Conservation (phyloP, 2,888 invertebrate species). For the Leucoma salicis region DNA sequence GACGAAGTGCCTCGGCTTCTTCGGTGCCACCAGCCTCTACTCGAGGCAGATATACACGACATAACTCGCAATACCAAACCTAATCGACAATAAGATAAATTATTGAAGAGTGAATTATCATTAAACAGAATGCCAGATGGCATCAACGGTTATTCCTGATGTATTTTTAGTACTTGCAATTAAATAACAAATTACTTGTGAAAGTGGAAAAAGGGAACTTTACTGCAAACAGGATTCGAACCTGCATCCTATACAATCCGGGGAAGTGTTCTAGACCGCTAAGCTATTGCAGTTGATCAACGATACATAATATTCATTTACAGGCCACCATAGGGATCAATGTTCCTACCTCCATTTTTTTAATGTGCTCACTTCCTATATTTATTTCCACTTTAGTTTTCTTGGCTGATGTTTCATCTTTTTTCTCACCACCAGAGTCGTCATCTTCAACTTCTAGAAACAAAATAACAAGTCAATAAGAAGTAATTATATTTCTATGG, state of each 20-base stretch:
- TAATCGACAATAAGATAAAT: slow-evolving; percentile 25
- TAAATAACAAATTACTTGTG: too few relatives aligned
- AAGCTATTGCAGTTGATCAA: too few relatives aligned
- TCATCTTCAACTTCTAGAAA: slow-evolving; percentile 81
- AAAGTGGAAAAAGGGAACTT: too few relatives aligned
- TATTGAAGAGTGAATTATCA: too few relatives aligned
- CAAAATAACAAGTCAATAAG: not conserved
- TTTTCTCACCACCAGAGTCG: slow-evolving; percentile 82
- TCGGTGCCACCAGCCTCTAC: slow-evolving; percentile 69
- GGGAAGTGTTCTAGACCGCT: too few relatives aligned
- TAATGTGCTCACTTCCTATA: slow-evolving; percentile 89
- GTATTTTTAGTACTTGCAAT: too few relatives aligned
- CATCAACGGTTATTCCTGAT: too few relatives aligned
- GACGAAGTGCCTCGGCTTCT: slow-evolving; percentile 83
- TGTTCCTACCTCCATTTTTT: slow-evolving; percentile 87
- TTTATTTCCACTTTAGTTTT: slow-evolving; percentile 86
- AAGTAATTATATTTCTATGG: not conserved
- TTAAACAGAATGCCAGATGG: too few relatives aligned
- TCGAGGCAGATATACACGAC: slow-evolving; percentile 87
- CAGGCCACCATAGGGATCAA: too few relatives aligned
- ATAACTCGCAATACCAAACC: slow-evolving; percentile 89
- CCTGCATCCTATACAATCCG: too few relatives aligned
- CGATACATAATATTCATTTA: too few relatives aligned
- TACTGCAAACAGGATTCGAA: too few relatives aligned
- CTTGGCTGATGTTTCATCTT: slow-evolving; percentile 73